Evolutionary conservation across 2,113 vertebrate genomes (phyloP).

Genomic region (Eidolon helvum): DNA sequence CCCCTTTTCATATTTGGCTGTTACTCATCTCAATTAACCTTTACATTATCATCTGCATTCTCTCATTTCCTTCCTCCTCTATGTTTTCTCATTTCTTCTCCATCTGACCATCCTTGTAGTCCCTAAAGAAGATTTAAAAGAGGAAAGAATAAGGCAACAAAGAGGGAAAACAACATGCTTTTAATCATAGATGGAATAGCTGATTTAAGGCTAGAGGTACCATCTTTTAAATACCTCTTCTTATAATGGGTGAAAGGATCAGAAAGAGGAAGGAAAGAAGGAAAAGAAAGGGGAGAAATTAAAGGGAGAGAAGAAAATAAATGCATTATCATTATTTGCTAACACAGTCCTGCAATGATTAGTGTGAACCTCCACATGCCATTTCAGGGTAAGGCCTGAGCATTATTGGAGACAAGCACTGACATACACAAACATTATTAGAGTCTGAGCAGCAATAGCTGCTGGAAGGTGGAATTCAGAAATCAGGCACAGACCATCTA

Average conservation of each 20-base stretch:
- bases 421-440: constrained; percentile 61
- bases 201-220: neutral
- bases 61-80: neutral
- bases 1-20: neutral
- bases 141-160: neutral
- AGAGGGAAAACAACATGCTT: neutral
- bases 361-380: constrained; percentile 13
- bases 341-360: neutral
- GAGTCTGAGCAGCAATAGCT: constrained; percentile 7
- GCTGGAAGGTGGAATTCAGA: constrained; percentile 63
- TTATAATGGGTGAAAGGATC: neutral
- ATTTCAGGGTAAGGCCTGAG: constrained; percentile 51
- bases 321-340: neutral
- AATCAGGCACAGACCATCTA: constrained; percentile 60
- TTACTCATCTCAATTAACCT: constrained; percentile 32
- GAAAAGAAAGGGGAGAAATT: neutral
- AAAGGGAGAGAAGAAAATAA: neutral
- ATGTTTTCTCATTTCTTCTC: neutral
- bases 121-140: neutral
- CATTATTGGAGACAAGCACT: constrained; percentile 47
- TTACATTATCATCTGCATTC: neutral
- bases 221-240: neutral
- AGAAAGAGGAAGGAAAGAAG: neutral
- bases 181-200: neutral
- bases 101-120: neutral